Conservation (phyloP, 1,140 invertebrate genomes). For the Wasmannia auropunctata region DNA sequence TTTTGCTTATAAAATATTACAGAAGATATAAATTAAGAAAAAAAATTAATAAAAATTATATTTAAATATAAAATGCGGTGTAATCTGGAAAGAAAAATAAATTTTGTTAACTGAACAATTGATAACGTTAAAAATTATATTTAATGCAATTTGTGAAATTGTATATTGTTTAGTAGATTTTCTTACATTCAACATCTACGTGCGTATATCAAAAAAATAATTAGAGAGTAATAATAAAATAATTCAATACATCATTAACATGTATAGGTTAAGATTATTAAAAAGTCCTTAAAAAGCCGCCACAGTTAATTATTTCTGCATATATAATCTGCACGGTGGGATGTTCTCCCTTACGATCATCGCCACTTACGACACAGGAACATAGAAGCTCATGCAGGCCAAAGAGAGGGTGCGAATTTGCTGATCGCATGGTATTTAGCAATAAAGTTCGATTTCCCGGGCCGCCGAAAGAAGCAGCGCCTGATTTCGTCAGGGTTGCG, state of each 20-base stretch:
- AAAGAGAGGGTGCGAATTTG: conserved; percentile 75
- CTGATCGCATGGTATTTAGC: conserved; percentile 85
- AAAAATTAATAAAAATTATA: not conserved
- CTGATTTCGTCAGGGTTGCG: conserved; percentile 84
- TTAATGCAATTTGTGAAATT: not conserved
- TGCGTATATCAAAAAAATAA: not conserved
- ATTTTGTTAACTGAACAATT: not conserved
- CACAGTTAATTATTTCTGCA: not conserved
- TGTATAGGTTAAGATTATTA: not conserved
- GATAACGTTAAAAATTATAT: no score
- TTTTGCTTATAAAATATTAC: not conserved
- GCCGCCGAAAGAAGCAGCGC: conserved; percentile 80
- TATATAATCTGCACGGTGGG: not conserved
- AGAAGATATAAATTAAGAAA: not conserved
- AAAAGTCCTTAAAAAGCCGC: not conserved
- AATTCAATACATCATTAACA: not conserved
- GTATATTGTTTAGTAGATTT: not conserved
- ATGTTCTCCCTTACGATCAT: not conserved
- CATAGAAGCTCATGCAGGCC: not conserved
- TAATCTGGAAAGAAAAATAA: not conserved
- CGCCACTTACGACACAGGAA: conserved; percentile 11
- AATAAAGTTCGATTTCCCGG: conserved; percentile 84
- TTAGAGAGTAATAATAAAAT: not conserved
- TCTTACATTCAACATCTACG: not conserved
- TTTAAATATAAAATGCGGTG: conserved; percentile 7